Base-by-base conservation (phyloP, 2,888 invertebrate species). In the Pyrrhosoma nymphula region DNA sequence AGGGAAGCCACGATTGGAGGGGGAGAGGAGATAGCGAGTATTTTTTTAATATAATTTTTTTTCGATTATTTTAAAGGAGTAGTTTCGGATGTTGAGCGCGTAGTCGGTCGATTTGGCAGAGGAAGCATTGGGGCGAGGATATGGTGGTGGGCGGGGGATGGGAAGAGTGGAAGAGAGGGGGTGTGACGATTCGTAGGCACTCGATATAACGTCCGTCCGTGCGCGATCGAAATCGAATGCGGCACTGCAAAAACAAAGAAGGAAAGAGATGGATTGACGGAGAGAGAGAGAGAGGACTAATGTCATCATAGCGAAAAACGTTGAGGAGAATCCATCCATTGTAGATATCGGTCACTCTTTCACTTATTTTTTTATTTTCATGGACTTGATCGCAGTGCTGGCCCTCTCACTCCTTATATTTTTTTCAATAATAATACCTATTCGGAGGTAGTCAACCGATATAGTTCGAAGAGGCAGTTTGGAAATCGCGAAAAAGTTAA, bases 71-170 rank as follows among this genome's bases (percentile, higher is more conserved):
- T 69, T 82, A 14, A 16, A 30, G 23, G n/a, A 82, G 82, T 26
- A 82, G 35, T 82, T 8, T 82, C 82, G 82, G 35, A 82, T 82
- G 82, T 30, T 82, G 82, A 82, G 26, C 30, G 82, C 82, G 82
- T 82, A 35, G 30, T 35, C 82, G 82, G 82, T 82, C 82, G 82
- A 82, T 82, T 82, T 82, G 82, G 35, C 82, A 82, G 82, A 82
- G 30, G 82, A 82, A 35, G 82, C 35, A 82, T n/a, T 16, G 30
- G 14, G 26, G 16, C 14, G n/a, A 16, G 35, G 82, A 12, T 23
- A 26, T n/a, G 69, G 4, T 14, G n/a, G 26, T 26, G 26, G n/a
- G n/a, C 26, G n/a, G 69, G 26, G 69, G 26, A 26, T 26, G n/a
- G n/a, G 26, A 69, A 26, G 69, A 35, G 82, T n/a, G 4, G 69